Percentiles rank a stretch among this genome's conserved stretches.
Evolutionary conservation across 2,888 invertebrate genomes (phyloP).

Genomic region (Copidosoma aretas): DNA sequence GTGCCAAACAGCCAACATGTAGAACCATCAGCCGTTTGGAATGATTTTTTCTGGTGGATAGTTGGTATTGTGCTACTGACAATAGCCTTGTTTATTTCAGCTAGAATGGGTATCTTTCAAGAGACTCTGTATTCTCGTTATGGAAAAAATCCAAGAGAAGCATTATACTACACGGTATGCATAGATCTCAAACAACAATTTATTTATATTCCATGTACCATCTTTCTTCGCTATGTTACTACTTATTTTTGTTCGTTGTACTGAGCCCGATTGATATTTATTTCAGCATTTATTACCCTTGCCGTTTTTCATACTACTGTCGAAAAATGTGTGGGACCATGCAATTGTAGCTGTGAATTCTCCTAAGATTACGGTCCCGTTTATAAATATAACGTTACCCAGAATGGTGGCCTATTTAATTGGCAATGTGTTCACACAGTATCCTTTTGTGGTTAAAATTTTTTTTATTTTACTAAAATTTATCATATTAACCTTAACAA

Average conservation of each 20-base stretch:
- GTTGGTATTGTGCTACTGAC: constrained; percentile 83
- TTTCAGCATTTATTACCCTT: constrained; percentile 85
- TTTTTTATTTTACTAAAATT: neutral
- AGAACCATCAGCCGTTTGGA: constrained; percentile 56
- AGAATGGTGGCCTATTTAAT: constrained; percentile 78
- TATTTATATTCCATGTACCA: neutral
- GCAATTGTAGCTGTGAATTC: constrained; percentile 75
- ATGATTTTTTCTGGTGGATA: constrained; percentile 70
- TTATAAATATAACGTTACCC: constrained; percentile 73
- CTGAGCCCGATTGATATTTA: constrained; percentile 32
- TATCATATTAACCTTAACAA: constrained; percentile 46
- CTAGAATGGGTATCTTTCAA: constrained; percentile 94
- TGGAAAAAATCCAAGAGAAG: constrained; percentile 92
- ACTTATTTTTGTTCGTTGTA: constrained; percentile 9
- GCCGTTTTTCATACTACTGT: constrained; percentile 85
- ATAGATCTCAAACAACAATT: neutral
- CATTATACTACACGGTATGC: constrained; percentile 79
- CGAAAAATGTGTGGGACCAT: constrained; percentile 79
- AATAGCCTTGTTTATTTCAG: constrained; percentile 88
- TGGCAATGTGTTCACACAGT: constrained; percentile 88
- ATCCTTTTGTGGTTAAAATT: constrained; percentile 61
- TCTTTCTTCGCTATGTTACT: neutral
- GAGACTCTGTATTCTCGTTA: constrained; percentile 82
- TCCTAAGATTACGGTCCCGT: constrained; percentile 66
- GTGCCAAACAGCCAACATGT: constrained; percentile 59